These are phyloP conservation scores for Xylocopa sonorina DNA, from an alignment of 1,140 invertebrate genomes.

Conservation along the genomic window DNA sequence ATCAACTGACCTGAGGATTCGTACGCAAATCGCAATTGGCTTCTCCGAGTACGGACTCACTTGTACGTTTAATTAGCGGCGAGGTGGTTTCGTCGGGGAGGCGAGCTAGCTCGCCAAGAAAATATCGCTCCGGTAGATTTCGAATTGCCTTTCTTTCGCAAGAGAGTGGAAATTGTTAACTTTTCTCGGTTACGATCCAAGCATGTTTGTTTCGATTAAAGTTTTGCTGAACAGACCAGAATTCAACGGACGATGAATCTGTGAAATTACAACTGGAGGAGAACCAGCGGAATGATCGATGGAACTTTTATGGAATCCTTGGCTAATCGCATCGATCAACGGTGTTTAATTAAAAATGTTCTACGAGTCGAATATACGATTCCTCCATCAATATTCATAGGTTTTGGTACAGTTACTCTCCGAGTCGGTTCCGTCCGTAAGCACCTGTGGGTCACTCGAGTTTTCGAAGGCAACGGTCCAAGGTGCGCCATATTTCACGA, in stretches of 20 bases:
- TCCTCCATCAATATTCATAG: background rate
- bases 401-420: slow-evolving; percentile 4
- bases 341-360: background rate
- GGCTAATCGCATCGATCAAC: background rate
- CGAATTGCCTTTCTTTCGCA: too few relatives aligned
- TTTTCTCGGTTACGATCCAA: too few relatives aligned
- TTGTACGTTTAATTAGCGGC: too few relatives aligned
- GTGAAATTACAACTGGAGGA: too few relatives aligned
- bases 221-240: too few relatives aligned
- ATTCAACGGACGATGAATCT: too few relatives aligned
- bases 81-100: slow-evolving; percentile 14
- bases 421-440: background rate
- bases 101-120: too few relatives aligned
- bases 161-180: too few relatives aligned
- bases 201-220: too few relatives aligned
- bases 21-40: slow-evolving; percentile 72
- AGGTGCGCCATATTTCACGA: background rate
- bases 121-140: too few relatives aligned
- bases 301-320: too few relatives aligned
- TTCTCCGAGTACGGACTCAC: slow-evolving; percentile 51
- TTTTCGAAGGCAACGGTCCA: background rate
- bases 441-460: slow-evolving; percentile 14
- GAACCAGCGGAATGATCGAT: too few relatives aligned
- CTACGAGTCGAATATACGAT: background rate
- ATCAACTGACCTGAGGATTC: slow-evolving; percentile 73